Evolutionary conservation across 2,888 invertebrate species (phyloP).

Genomic region (Cetonia aurata): DNA sequence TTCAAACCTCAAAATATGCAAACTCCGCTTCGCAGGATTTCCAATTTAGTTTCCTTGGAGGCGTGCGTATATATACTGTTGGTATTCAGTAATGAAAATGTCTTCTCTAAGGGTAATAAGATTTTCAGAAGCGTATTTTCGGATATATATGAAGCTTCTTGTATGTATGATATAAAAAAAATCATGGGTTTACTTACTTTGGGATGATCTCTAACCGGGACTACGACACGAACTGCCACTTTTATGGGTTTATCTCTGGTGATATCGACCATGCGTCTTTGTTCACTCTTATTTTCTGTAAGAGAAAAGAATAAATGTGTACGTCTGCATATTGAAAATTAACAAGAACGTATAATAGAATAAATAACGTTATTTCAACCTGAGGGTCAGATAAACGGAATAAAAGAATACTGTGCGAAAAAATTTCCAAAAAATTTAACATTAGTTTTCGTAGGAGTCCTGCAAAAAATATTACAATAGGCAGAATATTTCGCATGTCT

Average conservation of each 20-base stretch:
- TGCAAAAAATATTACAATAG: no score
- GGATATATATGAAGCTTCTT: no score
- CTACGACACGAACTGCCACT: constrained; percentile 87
- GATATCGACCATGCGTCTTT: constrained; percentile 86
- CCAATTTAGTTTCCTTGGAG: no score
- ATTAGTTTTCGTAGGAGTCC: no score
- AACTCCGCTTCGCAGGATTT: no score
- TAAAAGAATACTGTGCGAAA: no score
- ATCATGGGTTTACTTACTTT: constrained; percentile 71
- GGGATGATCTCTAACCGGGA: constrained; percentile 89
- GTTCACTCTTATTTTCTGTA: constrained; percentile 64
- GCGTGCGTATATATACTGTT: not conserved
- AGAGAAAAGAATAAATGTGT: constrained; percentile 53
- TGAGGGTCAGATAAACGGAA: no score
- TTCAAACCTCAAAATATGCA: no score
- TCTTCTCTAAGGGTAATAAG: not conserved
- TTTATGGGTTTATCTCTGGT: constrained; percentile 89
- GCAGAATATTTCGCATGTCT: no score
- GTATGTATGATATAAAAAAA: no score
- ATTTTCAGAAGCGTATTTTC: not conserved
- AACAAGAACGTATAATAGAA: not conserved
- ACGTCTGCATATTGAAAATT: not conserved
- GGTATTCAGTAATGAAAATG: constrained; percentile 25
- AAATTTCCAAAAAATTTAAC: no score
- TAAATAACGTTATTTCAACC: no score